Evolutionary conservation across 2,113 vertebrate genomes (phyloP).

Genomic region (Tursiops truncatus): DNA sequence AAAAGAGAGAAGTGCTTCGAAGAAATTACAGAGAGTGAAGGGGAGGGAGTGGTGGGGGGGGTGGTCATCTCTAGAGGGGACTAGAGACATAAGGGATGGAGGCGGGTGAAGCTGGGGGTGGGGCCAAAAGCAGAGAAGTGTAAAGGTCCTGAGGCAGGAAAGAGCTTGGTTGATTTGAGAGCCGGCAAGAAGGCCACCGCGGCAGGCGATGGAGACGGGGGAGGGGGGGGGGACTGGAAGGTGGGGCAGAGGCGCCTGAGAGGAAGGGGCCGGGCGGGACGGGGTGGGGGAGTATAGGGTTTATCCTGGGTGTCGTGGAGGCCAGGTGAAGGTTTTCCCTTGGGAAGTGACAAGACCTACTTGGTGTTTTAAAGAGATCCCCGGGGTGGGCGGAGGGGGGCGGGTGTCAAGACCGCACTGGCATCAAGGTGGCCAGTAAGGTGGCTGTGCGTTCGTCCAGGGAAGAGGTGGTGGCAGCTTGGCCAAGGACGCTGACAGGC

Average conservation of each 20-base stretch:
- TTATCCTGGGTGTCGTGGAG: neutral
- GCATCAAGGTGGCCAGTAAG: neutral
- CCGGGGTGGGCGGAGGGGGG: fast-evolving
- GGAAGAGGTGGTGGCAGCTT: neutral
- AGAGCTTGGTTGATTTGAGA: neutral
- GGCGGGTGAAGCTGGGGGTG: neutral
- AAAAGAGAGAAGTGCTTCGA: no score
- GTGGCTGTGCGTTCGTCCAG: neutral
- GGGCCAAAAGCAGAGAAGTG: neutral
- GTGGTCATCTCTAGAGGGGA: neutral
- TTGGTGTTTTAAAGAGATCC: neutral
- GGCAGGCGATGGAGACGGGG: neutral
- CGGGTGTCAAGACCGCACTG: neutral
- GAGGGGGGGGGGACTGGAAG: neutral
- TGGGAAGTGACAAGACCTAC: neutral
- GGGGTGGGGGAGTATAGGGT: no score
- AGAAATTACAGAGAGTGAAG: neutral
- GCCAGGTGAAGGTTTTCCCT: neutral
- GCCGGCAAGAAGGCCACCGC: neutral
- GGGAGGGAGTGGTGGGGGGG: fast-evolving
- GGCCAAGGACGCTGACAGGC: neutral
- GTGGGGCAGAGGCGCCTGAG: neutral
- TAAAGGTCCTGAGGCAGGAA: neutral
- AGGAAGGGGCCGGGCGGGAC: neutral
- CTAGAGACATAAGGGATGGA: neutral